These are phyloP conservation scores for Helicoverpa zea DNA, from an alignment of 1,140 invertebrate genomes.

Conservation along the genomic window DNA sequence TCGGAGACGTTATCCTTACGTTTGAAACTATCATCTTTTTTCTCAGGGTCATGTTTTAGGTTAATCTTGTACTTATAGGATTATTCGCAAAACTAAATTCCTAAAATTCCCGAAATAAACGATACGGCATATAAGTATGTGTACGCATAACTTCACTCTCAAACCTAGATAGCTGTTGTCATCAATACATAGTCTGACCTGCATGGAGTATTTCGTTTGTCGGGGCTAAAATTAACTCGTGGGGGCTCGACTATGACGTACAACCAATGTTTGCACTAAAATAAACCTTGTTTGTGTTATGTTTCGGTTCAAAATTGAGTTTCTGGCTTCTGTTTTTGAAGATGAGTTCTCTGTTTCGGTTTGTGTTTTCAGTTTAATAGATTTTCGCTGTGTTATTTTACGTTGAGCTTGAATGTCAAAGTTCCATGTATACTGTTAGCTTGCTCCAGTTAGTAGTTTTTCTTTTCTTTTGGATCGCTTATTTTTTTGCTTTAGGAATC, in stretches of 20 bases:
- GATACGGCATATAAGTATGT: background rate
- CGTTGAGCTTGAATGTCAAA: too few relatives aligned
- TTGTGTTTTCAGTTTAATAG: background rate
- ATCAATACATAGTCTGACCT: background rate
- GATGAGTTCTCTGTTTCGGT: background rate
- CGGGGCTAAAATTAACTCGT: background rate
- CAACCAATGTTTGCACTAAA: slow-evolving; percentile 6
- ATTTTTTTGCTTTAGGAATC: background rate
- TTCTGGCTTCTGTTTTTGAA: background rate
- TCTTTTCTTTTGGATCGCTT: too few relatives aligned
- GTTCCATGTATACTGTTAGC: too few relatives aligned
- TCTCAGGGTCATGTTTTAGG: background rate
- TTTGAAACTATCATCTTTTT: too few relatives aligned
- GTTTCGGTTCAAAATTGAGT: slow-evolving; percentile 26
- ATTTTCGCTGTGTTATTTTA: slow-evolving; percentile 8
- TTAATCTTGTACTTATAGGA: background rate
- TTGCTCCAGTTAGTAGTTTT: too few relatives aligned
- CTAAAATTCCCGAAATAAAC: too few relatives aligned
- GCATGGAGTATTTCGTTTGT: slow-evolving; percentile 8
- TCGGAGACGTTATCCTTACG: background rate
- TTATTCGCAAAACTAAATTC: background rate
- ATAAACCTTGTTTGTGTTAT: slow-evolving; percentile 2
- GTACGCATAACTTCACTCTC: background rate
- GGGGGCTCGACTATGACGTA: slow-evolving; percentile 18
- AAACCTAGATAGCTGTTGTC: background rate